These are phyloP conservation scores for Megaleporinus macrocephalus DNA, from an alignment of 2,113 vertebrate genomes.

Conservation along the genomic window DNA sequence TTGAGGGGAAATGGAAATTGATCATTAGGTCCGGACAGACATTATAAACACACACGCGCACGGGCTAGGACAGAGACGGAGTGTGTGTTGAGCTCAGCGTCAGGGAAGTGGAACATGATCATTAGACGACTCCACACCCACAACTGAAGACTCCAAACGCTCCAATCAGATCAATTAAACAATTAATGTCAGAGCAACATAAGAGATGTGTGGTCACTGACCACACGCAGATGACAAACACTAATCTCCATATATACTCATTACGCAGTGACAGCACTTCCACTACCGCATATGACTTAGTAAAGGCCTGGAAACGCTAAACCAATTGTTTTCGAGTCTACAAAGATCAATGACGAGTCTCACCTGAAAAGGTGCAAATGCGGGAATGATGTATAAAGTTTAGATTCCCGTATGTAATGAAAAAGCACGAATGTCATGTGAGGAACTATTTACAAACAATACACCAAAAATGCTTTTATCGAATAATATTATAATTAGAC, in stretches of 20 bases:
- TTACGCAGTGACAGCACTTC: constrained; percentile 19
- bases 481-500: too few relatives aligned
- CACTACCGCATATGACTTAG: constrained; percentile 22
- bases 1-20: constrained; percentile 58
- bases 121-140: constrained; percentile 82
- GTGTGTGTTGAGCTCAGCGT: constrained; percentile 75
- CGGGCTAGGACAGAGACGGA: constrained; percentile 58
- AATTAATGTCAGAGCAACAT: constrained; percentile 78
- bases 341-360: constrained; percentile 3
- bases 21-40: constrained; percentile 44
- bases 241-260: constrained; percentile 32
- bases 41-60: constrained; percentile 20
- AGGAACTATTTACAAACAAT: too few relatives aligned
- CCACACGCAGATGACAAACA: constrained; percentile 71
- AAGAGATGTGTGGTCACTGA: constrained; percentile 75
- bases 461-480: too few relatives aligned
- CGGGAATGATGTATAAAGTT: neutral
- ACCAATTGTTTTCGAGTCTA: constrained; percentile 14
- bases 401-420: neutral
- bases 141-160: constrained; percentile 74
- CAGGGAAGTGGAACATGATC: constrained; percentile 81
- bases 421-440: too few relatives aligned
- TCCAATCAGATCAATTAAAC: constrained; percentile 83
- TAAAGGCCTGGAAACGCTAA: constrained; percentile 35
- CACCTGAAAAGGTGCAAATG: constrained; percentile 21